These are phyloP conservation scores for Phoenoteleia sp. DNA, from an alignment of 2,888 invertebrate genomes.

Conservation along the genomic window DNA sequence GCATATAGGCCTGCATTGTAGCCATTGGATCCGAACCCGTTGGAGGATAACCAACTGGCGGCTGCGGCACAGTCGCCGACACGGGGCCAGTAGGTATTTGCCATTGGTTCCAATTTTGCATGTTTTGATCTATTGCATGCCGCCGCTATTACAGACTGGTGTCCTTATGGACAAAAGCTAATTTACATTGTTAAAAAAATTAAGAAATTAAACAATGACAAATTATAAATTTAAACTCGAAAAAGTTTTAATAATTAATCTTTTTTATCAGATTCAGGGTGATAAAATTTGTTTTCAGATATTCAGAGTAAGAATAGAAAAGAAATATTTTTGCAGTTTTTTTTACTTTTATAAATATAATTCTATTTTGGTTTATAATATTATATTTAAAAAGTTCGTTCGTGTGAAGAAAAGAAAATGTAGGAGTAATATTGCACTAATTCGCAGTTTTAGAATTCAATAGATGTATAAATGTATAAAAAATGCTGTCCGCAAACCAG, in stretches of 20 bases:
- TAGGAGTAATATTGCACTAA: too few relatives aligned
- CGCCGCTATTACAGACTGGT: conserved; percentile 81
- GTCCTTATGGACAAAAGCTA: conserved; percentile 82
- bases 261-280: too few relatives aligned
- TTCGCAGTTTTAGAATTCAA: too few relatives aligned
- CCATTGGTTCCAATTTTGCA: conserved; percentile 86
- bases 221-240: neutral
- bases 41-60: conserved; percentile 83
- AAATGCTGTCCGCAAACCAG: conserved; percentile 66
- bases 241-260: too few relatives aligned
- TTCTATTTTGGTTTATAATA: too few relatives aligned
- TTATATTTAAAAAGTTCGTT: too few relatives aligned
- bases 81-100: conserved; percentile 83
- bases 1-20: conserved; percentile 85
- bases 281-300: too few relatives aligned
- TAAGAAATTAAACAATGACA: conserved; percentile 77
- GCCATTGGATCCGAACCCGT: conserved; percentile 84
- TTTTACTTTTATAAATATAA: too few relatives aligned
- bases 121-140: conserved; percentile 82
- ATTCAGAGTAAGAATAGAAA: too few relatives aligned
- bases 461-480: conserved; percentile 8
- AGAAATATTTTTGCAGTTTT: too few relatives aligned
- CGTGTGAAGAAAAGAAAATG: neutral
- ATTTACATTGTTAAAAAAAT: conserved; percentile 81
- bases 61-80: conserved; percentile 83